Percentiles rank a stretch among this genome's conserved stretches.
phyloP scores from a whole-genome alignment of 2,888 invertebrate genomes.

The Blastobasis lacticolella region DNA sequence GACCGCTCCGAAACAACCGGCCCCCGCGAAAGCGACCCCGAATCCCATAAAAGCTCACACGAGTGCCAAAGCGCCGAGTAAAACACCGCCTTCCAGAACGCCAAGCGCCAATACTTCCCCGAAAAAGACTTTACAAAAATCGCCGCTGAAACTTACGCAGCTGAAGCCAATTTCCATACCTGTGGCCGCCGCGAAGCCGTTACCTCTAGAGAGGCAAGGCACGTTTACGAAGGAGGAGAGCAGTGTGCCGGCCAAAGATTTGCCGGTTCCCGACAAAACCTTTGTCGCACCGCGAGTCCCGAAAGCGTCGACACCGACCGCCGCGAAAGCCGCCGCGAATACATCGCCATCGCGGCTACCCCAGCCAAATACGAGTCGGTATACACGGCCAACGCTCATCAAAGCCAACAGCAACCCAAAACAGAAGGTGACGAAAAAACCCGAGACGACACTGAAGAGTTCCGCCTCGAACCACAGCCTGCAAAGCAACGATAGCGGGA shows the following conservation, averaged over 20 bases:
- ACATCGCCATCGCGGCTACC: conserved; percentile 64
- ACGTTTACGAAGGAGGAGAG: conserved; percentile 93
- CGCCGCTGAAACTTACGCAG: conserved; percentile 39
- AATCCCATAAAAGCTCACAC: conserved; percentile 37
- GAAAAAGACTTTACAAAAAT: conserved; percentile 45
- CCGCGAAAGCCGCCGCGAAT: conserved; percentile 38
- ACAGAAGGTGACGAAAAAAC: conserved; percentile 24
- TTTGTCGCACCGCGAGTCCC: conserved; percentile 24
- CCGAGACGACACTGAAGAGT: conserved; percentile 53
- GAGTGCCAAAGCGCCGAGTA: conserved; percentile 45
- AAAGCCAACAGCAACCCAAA: conserved; percentile 35
- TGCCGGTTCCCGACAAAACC: conserved; percentile 44
- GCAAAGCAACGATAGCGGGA: conserved; percentile 67
- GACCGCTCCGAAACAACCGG: conserved; percentile 15
- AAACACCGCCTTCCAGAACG: conserved; percentile 34
- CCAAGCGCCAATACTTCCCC: conserved; percentile 48
- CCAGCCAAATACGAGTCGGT: conserved; percentile 32
- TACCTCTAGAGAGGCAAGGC: conserved; percentile 85
- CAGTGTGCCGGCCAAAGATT: conserved; percentile 47
- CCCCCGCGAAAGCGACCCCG: conserved; percentile 23
- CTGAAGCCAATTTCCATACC: conserved; percentile 37
- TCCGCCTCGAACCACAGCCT: conserved; percentile 74
- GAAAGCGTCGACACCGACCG: conserved; percentile 40
- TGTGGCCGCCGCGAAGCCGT: conserved; percentile 44
- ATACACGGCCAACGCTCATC: conserved; percentile 34